These are phyloP conservation scores for Ia io DNA, from an alignment of 2,113 vertebrate genomes.

Conservation along the genomic window DNA sequence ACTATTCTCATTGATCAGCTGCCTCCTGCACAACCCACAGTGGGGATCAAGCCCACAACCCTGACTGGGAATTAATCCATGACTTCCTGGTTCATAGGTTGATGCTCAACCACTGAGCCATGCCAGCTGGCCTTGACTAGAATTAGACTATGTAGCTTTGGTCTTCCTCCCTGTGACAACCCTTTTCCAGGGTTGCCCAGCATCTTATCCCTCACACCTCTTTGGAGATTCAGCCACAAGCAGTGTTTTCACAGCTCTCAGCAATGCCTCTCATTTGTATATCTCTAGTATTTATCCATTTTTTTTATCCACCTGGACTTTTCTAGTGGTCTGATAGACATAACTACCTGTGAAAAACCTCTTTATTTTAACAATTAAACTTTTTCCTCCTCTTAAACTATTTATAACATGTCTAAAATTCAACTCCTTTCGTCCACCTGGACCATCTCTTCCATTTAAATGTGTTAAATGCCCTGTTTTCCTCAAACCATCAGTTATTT, in stretches of 20 bases:
- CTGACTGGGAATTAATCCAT: too few relatives aligned
- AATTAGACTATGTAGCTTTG: background rate
- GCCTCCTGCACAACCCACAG: too few relatives aligned
- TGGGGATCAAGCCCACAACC: too few relatives aligned
- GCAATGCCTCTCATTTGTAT: background rate
- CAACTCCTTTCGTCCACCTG: background rate
- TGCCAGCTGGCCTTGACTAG: background rate
- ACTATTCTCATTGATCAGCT: too few relatives aligned
- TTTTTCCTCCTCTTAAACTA: background rate
- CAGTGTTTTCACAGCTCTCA: background rate
- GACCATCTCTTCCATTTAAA: background rate
- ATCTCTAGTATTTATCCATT: background rate
- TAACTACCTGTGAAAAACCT: background rate
- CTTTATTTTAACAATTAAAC: background rate
- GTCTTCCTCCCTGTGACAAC: background rate
- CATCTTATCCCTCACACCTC: accelerated
- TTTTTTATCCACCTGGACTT: background rate
- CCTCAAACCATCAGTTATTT: background rate
- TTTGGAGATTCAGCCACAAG: background rate
- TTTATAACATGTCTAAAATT: background rate
- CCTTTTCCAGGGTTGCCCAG: too few relatives aligned
- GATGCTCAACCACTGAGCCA: too few relatives aligned
- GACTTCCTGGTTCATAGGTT: too few relatives aligned
- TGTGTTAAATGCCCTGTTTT: background rate
- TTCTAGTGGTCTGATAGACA: background rate